A percentile compares a stretch with the other conserved stretches of the same genome.
phyloP scores from a whole-genome alignment of 2,797 vertebrate species.

The Pseudotriccus pelzelni region DNA sequence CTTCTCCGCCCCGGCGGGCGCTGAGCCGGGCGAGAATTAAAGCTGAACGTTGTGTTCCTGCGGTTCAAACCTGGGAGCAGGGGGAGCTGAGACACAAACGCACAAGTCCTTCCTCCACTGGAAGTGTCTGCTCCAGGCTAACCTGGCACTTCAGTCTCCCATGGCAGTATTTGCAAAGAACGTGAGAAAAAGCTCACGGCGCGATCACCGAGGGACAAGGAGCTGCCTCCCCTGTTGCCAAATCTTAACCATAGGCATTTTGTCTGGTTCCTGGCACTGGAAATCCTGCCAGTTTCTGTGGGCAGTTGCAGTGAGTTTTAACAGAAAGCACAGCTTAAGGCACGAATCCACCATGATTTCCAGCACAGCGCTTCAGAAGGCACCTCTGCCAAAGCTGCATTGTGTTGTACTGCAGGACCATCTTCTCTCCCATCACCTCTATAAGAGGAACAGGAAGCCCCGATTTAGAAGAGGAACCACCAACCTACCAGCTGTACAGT shows the following conservation, averaged over 20 bases:
- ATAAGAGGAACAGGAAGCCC: neutral
- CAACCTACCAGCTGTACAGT: neutral
- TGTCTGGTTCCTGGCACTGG: neutral
- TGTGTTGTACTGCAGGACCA: too few species aligned
- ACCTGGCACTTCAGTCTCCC: neutral
- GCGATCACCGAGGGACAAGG: fast-evolving
- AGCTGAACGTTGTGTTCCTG: fast-evolving
- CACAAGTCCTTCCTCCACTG: fast-evolving
- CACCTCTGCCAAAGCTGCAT: neutral
- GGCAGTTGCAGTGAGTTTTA: neutral
- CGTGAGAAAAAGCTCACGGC: fast-evolving
- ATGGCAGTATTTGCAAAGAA: neutral
- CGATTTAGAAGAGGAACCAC: neutral
- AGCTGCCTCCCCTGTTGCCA: neutral
- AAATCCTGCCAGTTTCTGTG: neutral
- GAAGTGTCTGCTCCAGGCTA: fast-evolving
- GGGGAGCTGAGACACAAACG: fast-evolving
- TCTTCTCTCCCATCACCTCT: neutral
- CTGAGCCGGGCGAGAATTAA: neutral
- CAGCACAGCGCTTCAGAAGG: neutral
- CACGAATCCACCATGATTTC: fast-evolving
- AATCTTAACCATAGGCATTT: fast-evolving
- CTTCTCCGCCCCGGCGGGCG: neutral
- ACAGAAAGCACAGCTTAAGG: fast-evolving
- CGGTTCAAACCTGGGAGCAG: fast-evolving